Base-by-base conservation (phyloP, 2,888 invertebrate genomes). In the Gari tellinella region DNA sequence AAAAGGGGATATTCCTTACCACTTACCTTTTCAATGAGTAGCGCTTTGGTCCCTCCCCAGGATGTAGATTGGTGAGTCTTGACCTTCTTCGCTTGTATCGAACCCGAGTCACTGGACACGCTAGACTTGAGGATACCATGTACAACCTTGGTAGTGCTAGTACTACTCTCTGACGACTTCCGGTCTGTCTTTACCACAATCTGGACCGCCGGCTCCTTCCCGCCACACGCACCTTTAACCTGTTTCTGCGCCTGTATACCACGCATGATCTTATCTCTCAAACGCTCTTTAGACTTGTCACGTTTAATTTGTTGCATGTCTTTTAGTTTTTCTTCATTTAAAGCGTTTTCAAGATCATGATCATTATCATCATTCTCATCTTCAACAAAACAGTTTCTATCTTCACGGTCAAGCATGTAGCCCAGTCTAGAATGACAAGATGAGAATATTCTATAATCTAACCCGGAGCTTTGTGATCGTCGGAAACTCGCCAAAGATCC, bases 61-160 rank as follows among this genome's bases (percentile, higher is more conserved):
- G 40, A 56, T 15, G 41, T 56, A 7, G 48, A 23, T 12, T n/a
- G n/a, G 12, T 48, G n/a, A 3, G 17, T 21, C 23, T 48, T n/a
- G 12, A 48, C 17, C 48, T 19, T 48, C 49, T 60, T 60, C 15
- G 60, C 8, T 8, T 17, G 17, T 8, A 46, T 21, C 2, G 48
- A 2, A 15, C 31, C 21, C 4, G 67, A 76, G 41, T 76, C 76
- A 56, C 57, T 67, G 0, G 76, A 72, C 26, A 55, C 57, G 43
- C 70, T 75, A 45, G 64, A 43, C 65, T 63, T 70, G n/a, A 75
- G 46, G 15, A 70, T 62, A 40, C 62, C 66, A 21, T 58, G 64
- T 7, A 61, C 43, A 10, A 65, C 61, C 12, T 55, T 72, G 0
- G 64, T 48, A 7, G 21, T n/a, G 19, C 46, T 37, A 23, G 10